These are phyloP conservation scores for Galeopterus variegatus DNA, from an alignment of 2,113 vertebrate genomes.

Conservation along the genomic window DNA sequence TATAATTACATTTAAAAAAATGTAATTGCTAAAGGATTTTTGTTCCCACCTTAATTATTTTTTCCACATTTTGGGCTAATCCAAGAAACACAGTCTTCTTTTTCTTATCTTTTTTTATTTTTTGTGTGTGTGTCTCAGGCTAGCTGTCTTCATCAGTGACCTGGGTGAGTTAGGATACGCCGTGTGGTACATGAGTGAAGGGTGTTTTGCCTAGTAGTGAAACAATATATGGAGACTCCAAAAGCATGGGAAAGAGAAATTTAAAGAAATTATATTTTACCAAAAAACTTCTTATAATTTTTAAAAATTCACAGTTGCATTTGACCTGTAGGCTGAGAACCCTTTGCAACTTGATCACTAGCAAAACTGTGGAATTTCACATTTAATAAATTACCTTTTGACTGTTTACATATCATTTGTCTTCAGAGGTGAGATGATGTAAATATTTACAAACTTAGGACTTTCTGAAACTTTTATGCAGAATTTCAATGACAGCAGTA, in stretches of 20 bases:
- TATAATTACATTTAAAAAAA: neutral
- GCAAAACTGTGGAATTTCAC: neutral
- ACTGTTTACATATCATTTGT: neutral
- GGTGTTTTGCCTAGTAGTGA: accelerated
- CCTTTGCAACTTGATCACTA: neutral
- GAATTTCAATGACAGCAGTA: neutral
- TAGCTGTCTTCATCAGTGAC: neutral
- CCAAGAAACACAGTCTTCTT: neutral
- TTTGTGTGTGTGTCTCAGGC: too few relatives aligned
- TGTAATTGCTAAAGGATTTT: neutral
- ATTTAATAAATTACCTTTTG: neutral
- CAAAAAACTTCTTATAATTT: neutral
- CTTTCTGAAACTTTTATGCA: neutral
- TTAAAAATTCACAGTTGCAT: neutral
- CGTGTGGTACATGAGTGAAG: neutral
- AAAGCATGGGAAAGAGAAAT: neutral
- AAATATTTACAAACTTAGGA: neutral
- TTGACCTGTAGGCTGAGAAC: neutral
- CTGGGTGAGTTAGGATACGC: accelerated
- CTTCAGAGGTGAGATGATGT: neutral
- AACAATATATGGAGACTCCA: accelerated
- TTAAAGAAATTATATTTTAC: neutral
- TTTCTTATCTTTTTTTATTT: neutral
- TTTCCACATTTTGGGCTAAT: neutral
- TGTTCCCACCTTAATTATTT: neutral